These are phyloP conservation scores for Formica exsecta DNA, from an alignment of 1,140 invertebrate genomes.

Conservation along the genomic window DNA sequence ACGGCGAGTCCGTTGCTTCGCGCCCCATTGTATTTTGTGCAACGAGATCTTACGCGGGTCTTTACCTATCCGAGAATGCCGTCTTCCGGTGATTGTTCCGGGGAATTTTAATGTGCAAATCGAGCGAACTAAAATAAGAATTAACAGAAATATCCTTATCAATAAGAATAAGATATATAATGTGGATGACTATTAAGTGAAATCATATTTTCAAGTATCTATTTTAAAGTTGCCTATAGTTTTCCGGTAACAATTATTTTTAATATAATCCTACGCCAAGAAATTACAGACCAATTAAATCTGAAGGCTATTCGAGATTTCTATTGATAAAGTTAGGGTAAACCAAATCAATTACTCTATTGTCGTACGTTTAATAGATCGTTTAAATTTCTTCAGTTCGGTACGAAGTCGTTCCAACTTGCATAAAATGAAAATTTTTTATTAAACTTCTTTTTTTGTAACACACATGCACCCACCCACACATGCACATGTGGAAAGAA, in stretches of 20 bases:
- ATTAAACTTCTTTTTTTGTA: background rate
- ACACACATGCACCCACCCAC: too few species aligned
- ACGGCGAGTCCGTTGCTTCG: slow-evolving; percentile 35
- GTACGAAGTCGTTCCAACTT: background rate
- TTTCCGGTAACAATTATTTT: background rate
- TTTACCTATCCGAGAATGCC: background rate
- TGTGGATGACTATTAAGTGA: background rate
- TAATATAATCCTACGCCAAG: background rate
- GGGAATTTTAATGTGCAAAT: background rate
- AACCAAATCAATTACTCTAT: background rate
- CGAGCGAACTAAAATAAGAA: background rate
- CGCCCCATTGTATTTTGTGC: slow-evolving; percentile 50
- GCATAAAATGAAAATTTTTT: background rate
- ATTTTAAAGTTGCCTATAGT: background rate
- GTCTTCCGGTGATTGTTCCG: background rate
- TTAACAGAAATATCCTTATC: background rate
- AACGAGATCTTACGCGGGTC: slow-evolving; percentile 14
- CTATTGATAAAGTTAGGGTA: background rate
- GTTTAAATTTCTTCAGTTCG: background rate
- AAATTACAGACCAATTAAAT: background rate
- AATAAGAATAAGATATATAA: background rate
- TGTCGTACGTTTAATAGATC: background rate
- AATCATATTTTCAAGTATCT: background rate
- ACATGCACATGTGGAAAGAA: too few species aligned
- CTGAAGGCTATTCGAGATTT: background rate